Percentiles rank a stretch among this genome's conserved stretches.
These are phyloP conservation scores for Chroicocephalus ridibundus DNA, from an alignment of 2,113 vertebrate genomes.

Conservation along the genomic window DNA sequence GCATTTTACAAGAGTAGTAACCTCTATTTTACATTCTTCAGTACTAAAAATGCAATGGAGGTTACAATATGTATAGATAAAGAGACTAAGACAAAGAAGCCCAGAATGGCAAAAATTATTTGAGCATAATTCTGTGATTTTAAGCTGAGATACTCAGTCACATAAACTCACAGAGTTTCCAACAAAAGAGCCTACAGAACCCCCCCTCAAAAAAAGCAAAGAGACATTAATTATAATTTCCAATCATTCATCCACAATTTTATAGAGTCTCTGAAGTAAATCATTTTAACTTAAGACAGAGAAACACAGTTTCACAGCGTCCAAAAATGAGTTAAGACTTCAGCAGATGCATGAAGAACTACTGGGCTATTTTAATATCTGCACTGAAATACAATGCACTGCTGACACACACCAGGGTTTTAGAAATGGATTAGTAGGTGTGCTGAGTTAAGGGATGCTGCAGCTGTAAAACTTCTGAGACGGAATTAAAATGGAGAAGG, in stretches of 20 bases:
- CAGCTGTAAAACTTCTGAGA: slow-evolving; percentile 83
- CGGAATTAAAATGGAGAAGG: slow-evolving; percentile 79
- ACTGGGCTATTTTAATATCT: slow-evolving; percentile 56
- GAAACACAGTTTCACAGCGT: slow-evolving; percentile 29
- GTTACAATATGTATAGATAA: slow-evolving; percentile 3
- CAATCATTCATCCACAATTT: neutral
- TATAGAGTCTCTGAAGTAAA: slow-evolving; percentile 47
- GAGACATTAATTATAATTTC: slow-evolving; percentile 33
- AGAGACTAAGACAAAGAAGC: slow-evolving; percentile 50
- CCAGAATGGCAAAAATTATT: slow-evolving; percentile 50
- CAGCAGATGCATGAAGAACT: slow-evolving; percentile 57
- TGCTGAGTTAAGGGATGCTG: slow-evolving; percentile 73
- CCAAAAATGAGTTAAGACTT: slow-evolving; percentile 63
- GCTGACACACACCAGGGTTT: slow-evolving; percentile 71
- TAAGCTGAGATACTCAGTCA: neutral
- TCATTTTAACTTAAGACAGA: neutral
- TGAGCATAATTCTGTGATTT: neutral
- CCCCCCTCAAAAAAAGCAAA: neutral
- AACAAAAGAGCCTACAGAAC: slow-evolving; percentile 8
- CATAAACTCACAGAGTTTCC: slow-evolving; percentile 17
- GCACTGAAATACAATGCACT: slow-evolving; percentile 54
- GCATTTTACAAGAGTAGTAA: slow-evolving; percentile 59
- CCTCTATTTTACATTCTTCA: slow-evolving; percentile 49
- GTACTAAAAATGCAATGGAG: slow-evolving; percentile 26
- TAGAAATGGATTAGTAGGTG: slow-evolving; percentile 74